These are phyloP conservation scores for Tricholaema leucomelas DNA, from an alignment of 2,113 vertebrate genomes.

Conservation along the genomic window DNA sequence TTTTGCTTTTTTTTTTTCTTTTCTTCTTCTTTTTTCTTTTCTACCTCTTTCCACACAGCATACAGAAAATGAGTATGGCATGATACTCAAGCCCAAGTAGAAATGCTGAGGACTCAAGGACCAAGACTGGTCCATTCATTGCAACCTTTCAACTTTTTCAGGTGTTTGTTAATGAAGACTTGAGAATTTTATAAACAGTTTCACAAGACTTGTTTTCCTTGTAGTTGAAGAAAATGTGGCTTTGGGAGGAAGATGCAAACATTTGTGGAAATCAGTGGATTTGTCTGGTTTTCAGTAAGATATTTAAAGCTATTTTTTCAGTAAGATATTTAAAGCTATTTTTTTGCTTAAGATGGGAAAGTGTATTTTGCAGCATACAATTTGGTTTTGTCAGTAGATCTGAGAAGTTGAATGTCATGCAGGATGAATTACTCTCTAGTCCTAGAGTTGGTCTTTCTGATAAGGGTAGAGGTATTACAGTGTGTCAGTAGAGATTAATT, in stretches of 20 bases:
- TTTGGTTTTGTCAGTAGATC: not conserved
- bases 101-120: not conserved
- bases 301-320: not conserved
- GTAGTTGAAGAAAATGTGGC: not conserved
- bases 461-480: not conserved
- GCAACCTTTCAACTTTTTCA: not conserved
- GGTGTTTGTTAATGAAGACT: not conserved
- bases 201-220: not conserved
- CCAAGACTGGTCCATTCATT: too few species aligned
- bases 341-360: not conserved
- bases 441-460: not conserved
- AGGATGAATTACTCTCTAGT: not conserved
- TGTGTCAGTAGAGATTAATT: not conserved
- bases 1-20: accelerated
- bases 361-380: not conserved
- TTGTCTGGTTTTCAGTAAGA: not conserved
- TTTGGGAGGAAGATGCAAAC: not conserved
- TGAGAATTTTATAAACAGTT: too few species aligned
- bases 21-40: not conserved
- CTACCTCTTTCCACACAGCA: not conserved
- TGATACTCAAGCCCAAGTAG: not conserved
- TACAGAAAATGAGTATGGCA: not conserved
- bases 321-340: not conserved
- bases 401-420: not conserved
- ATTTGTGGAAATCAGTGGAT: not conserved